Conservation (phyloP, 2,888 invertebrate species). For the Marronus borbonicus region DNA sequence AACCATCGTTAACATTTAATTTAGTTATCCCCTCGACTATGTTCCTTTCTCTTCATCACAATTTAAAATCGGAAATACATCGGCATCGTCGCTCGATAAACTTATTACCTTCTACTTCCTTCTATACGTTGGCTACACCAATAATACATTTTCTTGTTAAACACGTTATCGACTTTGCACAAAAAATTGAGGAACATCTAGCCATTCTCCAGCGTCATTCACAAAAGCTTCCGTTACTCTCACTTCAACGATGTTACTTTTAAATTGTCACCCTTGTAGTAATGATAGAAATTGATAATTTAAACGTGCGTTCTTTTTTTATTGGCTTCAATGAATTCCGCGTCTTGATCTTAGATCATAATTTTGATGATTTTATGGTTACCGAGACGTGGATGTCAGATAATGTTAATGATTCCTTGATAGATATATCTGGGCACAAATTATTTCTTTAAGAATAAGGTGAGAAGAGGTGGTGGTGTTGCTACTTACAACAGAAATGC, state of each 20-base stretch:
- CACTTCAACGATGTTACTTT: neutral
- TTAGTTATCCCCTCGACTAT: too few species aligned
- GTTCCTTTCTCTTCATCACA: too few species aligned
- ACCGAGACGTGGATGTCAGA: neutral
- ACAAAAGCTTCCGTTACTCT: neutral
- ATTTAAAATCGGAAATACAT: too few species aligned
- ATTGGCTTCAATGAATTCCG: neutral
- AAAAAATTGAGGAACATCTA: neutral
- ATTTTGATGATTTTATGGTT: neutral
- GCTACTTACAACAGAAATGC: neutral
- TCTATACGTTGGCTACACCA: neutral
- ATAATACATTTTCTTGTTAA: slow-evolving; percentile 13
- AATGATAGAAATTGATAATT: too few species aligned
- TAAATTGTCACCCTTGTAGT: too few species aligned
- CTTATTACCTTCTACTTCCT: neutral
- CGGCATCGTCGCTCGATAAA: neutral
- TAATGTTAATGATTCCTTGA: neutral
- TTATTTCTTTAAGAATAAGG: neutral
- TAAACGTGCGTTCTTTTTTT: too few species aligned
- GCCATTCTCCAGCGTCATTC: neutral
- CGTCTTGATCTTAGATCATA: neutral
- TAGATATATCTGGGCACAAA: neutral
- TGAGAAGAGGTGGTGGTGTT: too few species aligned
- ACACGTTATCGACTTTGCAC: slow-evolving; percentile 12
- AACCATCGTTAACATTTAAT: too few species aligned